These are phyloP conservation scores for Helleia helle DNA, from an alignment of 2,888 invertebrate species.

Conservation along the genomic window DNA sequence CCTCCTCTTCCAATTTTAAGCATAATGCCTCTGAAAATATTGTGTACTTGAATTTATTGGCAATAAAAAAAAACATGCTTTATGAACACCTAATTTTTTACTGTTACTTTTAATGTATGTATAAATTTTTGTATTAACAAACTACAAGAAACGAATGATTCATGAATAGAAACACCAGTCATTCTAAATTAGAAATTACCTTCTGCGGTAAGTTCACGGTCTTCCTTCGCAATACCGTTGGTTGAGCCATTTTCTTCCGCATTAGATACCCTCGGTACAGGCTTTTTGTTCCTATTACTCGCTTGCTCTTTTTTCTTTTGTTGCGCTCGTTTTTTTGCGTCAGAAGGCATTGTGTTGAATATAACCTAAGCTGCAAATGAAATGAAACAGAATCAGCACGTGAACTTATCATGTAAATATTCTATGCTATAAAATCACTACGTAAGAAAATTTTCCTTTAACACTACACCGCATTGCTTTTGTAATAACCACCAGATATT, in stretches of 20 bases:
- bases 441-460: not conserved
- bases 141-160: too few species aligned
- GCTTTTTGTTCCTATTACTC: conserved; percentile 78
- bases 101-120: too few species aligned
- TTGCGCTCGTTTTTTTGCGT: conserved; percentile 97
- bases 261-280: conserved; percentile 63
- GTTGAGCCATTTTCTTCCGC: conserved; percentile 72
- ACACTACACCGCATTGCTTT: conserved; percentile 6
- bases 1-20: conserved; percentile 90
- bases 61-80: too few species aligned
- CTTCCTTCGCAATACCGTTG: conserved; percentile 45
- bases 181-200: conserved; percentile 59
- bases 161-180: too few species aligned
- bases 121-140: too few species aligned
- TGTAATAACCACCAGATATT: not conserved
- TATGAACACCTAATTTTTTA: too few species aligned
- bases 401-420: conserved; percentile 20
- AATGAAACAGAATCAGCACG: conserved; percentile 18
- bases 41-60: too few species aligned
- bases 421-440: conserved; percentile 6
- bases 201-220: conserved; percentile 81
- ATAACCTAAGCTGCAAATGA: conserved; percentile 22
- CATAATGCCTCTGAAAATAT: conserved; percentile 83
- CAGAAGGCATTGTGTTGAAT: conserved; percentile 90
- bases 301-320: conserved; percentile 98